A percentile compares a stretch with the other conserved stretches of the same genome.
phyloP scores from a whole-genome alignment of 2,888 invertebrate genomes.

The Xiphydria camelus region DNA sequence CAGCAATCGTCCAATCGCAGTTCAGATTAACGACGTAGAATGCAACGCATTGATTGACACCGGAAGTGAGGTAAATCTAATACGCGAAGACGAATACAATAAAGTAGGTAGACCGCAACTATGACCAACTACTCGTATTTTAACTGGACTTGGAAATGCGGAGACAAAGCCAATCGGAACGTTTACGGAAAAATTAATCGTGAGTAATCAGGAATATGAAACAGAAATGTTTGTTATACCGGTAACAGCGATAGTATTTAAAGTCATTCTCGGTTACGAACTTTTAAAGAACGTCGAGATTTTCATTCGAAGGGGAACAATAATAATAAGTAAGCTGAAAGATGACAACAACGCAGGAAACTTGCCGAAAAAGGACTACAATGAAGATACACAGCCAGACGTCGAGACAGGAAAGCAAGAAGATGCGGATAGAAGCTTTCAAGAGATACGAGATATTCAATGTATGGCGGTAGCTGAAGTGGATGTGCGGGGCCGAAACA shows the following conservation, averaged over 20 bases:
- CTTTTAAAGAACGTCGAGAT: constrained; percentile 5
- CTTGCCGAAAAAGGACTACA: no score
- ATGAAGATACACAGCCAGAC: no score
- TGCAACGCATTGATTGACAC: constrained; percentile 9
- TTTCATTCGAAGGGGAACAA: constrained; percentile 2
- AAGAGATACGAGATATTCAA: no score
- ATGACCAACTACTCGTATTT: neutral
- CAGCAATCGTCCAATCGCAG: no score
- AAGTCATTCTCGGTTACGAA: constrained; percentile 10
- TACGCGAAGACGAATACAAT: constrained; percentile 9
- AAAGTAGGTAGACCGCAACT: constrained; percentile 6
- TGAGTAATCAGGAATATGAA: neutral
- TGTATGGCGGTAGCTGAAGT: no score
- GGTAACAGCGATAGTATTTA: neutral
- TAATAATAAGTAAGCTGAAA: neutral
- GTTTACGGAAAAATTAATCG: neutral
- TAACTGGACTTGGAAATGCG: constrained; percentile 8
- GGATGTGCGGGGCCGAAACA: neutral
- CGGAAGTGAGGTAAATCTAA: constrained; percentile 7
- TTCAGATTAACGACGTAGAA: constrained; percentile 2
- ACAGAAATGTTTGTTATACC: constrained; percentile 3
- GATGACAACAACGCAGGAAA: neutral
- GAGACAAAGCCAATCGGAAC: neutral
- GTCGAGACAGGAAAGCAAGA: no score
- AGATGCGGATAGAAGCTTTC: neutral